Evolutionary conservation across 2,113 vertebrate species (phyloP).

Genomic region (Stictonetta naevosa): DNA sequence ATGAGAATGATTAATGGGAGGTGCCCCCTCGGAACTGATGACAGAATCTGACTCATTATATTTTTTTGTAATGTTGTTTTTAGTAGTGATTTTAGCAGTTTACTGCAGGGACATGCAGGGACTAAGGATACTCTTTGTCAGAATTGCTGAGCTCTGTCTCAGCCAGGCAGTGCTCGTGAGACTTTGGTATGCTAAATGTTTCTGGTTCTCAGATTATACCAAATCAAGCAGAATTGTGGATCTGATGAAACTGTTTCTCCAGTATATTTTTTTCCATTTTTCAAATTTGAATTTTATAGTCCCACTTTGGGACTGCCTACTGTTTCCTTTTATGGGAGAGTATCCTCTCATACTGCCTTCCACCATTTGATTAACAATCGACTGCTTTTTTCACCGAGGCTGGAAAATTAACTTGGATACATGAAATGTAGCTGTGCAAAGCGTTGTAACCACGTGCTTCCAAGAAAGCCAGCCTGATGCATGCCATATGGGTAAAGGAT

Average conservation of each 20-base stretch:
- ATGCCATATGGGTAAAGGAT: not conserved
- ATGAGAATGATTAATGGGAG: slow-evolving; percentile 1
- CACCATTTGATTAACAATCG: not conserved
- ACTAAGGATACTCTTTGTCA: not conserved
- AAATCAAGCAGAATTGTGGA: not conserved
- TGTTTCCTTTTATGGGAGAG: not conserved
- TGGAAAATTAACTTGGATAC: not conserved
- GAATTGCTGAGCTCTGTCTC: not conserved
- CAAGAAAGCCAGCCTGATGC: not conserved
- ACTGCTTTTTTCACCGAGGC: not conserved
- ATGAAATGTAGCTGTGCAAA: not conserved
- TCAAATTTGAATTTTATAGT: not conserved
- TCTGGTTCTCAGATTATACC: not conserved
- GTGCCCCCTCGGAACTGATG: not conserved
- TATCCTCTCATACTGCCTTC: not conserved
- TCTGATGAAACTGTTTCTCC: not conserved
- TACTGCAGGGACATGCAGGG: not conserved
- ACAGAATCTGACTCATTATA: slow-evolving; percentile 8
- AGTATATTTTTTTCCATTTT: not conserved
- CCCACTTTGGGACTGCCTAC: not conserved
- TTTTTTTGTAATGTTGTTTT: not conserved
- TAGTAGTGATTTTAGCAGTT: not conserved
- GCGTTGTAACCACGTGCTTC: not conserved
- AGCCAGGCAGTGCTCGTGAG: not conserved
- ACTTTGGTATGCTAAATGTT: not conserved